Base-by-base conservation (phyloP, 2,888 invertebrate species). In the Harpalus rufipes region DNA sequence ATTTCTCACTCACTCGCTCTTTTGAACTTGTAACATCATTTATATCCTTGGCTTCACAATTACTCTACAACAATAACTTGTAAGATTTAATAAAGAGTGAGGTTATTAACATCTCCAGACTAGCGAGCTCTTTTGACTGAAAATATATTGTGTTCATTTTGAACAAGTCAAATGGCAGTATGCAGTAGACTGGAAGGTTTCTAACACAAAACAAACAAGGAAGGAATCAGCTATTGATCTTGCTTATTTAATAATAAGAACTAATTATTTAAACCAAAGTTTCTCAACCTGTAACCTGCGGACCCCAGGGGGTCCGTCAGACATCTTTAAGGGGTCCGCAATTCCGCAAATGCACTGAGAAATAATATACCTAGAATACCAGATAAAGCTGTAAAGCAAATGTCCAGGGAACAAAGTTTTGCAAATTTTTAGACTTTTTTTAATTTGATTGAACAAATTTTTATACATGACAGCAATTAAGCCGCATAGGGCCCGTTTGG, bases 21-120 rank as follows among this genome's bases (percentile, higher is more conserved):
- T 83, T 78, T 78, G 25, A 58, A 56, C 78, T 78, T 74, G 76
- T 74, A 83, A 83, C 83, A 76, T 83, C 74, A 83, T 83, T 74
- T 83, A 76, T 83, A 61, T 72, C 76, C 41, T 41, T 44, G 76
- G 59, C 59, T 83, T 74, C 74, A 56, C 74, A 83, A 83, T 83
- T 83, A 74, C 76, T 74, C 74, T 74, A 59, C 72, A 83, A 61
- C 83, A 83, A 65, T 79, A 79, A 79, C 79, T 79, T 61, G 61
- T 39, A 18, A 79, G 61, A 79, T 79, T 79, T 79, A 79, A 79
- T 79, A 79, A 79, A 79, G 79, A 58, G 79, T 79, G 39, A 61
- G 61, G 59, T 79, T 79, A 79, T 79, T 79, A 79, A 79, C 59
- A 79, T 79, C 32, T 74, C 10, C 41, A 74, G 72, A 74, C 44